These are phyloP conservation scores for Morpho deidamia DNA, from an alignment of 2,888 invertebrate genomes.

Conservation along the genomic window DNA sequence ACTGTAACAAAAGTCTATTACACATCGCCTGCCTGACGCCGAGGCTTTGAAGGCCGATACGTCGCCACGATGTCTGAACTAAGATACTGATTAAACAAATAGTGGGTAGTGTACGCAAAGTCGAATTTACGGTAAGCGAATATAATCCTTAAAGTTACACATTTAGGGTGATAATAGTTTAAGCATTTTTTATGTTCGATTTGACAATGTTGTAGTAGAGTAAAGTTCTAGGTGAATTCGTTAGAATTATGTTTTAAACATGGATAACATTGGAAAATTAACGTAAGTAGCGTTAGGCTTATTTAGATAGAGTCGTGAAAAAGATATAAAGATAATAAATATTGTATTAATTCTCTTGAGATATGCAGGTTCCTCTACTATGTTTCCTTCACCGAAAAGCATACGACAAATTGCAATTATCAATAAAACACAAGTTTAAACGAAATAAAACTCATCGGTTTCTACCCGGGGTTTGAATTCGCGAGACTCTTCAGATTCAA, in stretches of 20 bases:
- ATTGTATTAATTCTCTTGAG: no score
- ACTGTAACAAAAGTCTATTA: not conserved
- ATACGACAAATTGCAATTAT: no score
- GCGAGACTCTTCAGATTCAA: no score
- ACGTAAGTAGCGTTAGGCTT: no score
- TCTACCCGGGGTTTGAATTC: no score
- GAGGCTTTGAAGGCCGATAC: conserved; percentile 5
- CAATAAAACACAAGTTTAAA: no score
- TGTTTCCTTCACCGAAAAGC: no score
- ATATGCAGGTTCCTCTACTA: no score
- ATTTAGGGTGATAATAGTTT: not conserved
- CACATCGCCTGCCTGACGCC: not conserved
- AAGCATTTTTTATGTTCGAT: not conserved
- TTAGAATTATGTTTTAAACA: not conserved
- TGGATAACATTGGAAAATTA: not conserved
- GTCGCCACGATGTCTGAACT: conserved; percentile 9
- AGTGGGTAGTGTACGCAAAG: not conserved
- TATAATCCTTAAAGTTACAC: not conserved
- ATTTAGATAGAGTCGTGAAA: no score
- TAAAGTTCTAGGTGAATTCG: not conserved
- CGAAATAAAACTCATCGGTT: no score
- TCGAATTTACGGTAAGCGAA: not conserved
- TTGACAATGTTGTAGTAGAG: not conserved
- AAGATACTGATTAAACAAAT: conserved; percentile 1
- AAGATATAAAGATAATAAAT: not conserved